Conservation (phyloP, 1,140 invertebrate genomes). For the Helicoverpa armigera region DNA sequence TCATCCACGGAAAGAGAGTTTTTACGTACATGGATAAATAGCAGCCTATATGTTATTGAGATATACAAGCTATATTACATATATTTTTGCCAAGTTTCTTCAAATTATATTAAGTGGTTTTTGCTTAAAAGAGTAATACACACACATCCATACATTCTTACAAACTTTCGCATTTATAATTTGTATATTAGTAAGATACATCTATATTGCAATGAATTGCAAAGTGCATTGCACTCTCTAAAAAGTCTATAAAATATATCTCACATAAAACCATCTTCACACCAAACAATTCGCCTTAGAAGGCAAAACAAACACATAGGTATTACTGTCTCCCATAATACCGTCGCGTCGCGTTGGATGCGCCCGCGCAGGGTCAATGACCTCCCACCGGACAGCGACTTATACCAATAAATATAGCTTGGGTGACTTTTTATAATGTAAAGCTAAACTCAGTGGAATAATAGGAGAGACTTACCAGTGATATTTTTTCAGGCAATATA, state of each 20-base stretch:
- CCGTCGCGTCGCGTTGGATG: conserved; percentile 27
- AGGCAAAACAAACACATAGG: conserved; percentile 5
- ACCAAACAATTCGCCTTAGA: not conserved
- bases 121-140: too few relatives aligned
- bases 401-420: conserved; percentile 33
- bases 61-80: too few relatives aligned
- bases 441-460: not conserved
- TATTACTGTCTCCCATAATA: conserved; percentile 15
- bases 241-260: not conserved
- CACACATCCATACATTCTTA: too few relatives aligned
- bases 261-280: not conserved
- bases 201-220: too few relatives aligned
- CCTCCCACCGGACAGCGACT: conserved; percentile 25
- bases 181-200: too few relatives aligned
- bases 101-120: too few relatives aligned
- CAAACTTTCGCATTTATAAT: too few relatives aligned
- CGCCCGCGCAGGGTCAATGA: conserved; percentile 26
- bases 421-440: conserved; percentile 17
- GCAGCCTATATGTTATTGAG: too few relatives aligned
- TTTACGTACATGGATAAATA: too few relatives aligned
- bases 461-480: not conserved
- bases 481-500: not conserved
- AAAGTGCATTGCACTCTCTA: too few relatives aligned
- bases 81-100: too few relatives aligned
- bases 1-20: too few relatives aligned